These are phyloP conservation scores for Apodemia mormo DNA, from an alignment of 2,888 invertebrate genomes.

Conservation along the genomic window DNA sequence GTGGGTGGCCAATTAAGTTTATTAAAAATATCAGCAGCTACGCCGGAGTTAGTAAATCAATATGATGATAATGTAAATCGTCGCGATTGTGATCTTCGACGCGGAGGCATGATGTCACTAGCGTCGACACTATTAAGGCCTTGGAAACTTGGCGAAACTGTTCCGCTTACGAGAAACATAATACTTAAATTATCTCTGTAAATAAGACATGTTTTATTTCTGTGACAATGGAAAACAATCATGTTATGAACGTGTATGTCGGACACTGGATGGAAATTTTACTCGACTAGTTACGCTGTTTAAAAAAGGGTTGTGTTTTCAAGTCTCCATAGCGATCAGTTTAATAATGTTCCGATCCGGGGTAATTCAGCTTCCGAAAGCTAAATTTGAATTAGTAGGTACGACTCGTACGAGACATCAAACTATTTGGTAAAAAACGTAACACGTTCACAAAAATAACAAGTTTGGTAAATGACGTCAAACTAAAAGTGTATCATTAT, in stretches of 20 bases:
- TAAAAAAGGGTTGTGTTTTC: too few species aligned
- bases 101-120: slow-evolving; percentile 66
- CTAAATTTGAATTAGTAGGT: too few species aligned
- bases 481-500: too few species aligned
- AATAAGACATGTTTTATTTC: slow-evolving; percentile 7
- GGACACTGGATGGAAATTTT: neutral
- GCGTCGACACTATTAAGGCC: slow-evolving; percentile 33
- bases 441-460: too few species aligned
- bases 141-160: slow-evolving; percentile 38
- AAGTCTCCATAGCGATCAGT: too few species aligned
- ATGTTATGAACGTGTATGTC: neutral
- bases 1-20: slow-evolving; percentile 65
- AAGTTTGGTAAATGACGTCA: too few species aligned
- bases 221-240: slow-evolving; percentile 13
- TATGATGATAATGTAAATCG: slow-evolving; percentile 73
- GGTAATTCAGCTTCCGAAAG: too few species aligned
- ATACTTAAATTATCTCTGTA: slow-evolving; percentile 25
- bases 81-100: slow-evolving; percentile 67
- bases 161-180: slow-evolving; percentile 35
- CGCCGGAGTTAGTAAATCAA: slow-evolving; percentile 59
- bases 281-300: too few species aligned
- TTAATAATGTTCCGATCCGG: too few species aligned
- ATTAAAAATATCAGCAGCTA: slow-evolving; percentile 54
- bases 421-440: too few species aligned
- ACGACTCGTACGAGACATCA: too few species aligned